These are phyloP conservation scores for Semaprochilodus insignis DNA, from an alignment of 2,797 vertebrate genomes.

Conservation along the genomic window DNA sequence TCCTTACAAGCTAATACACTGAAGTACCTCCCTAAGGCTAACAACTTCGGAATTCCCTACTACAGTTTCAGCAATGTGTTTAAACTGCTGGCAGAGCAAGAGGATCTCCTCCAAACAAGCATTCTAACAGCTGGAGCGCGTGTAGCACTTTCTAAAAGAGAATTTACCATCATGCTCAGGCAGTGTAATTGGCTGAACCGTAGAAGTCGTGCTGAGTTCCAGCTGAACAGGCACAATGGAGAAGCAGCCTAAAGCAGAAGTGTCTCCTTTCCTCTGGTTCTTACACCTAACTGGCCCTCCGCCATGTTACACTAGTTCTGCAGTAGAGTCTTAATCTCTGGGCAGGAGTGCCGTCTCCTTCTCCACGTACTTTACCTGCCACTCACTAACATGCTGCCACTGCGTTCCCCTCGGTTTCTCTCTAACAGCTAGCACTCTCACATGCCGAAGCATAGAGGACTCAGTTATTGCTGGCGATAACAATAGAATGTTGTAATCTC, in stretches of 20 bases:
- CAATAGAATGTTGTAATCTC: not conserved
- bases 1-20: not conserved
- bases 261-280: not conserved
- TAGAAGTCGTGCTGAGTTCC: constrained; percentile 14
- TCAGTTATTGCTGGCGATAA: not conserved
- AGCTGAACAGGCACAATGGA: constrained; percentile 8
- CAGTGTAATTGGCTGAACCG: constrained; percentile 13
- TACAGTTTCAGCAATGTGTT: not conserved
- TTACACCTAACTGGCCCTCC: constrained; percentile 10
- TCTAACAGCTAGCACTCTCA: not conserved
- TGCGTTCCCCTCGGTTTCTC: not conserved
- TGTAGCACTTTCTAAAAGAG: not conserved
- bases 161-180: constrained; percentile 8
- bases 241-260: not conserved
- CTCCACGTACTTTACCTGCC: not conserved
- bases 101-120: not conserved
- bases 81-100: not conserved
- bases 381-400: not conserved
- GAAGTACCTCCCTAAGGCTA: not conserved
- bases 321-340: constrained; percentile 14
- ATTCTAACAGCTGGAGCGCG: not conserved
- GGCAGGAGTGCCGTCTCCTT: not conserved
- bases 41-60: not conserved
- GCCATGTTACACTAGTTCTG: constrained; percentile 6
- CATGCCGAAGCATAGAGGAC: not conserved